A percentile compares a stretch with the other conserved stretches of the same genome.
Conservation (phyloP, 2,113 vertebrate genomes). For the Sakesphorus luctuosus region DNA sequence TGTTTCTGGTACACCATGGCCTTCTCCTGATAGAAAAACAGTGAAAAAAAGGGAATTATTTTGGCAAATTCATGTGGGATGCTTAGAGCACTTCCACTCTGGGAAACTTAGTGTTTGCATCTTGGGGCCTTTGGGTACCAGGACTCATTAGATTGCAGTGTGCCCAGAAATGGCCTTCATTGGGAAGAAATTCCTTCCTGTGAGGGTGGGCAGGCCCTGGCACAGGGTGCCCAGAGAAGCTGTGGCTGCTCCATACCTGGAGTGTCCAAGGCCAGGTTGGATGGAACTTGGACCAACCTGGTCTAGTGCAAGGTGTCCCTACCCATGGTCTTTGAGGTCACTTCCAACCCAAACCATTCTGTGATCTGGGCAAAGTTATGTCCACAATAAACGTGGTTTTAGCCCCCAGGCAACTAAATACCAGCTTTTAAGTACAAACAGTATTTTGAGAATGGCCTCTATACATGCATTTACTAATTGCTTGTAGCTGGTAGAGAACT, state of each 20-base stretch:
- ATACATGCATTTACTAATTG: accelerated
- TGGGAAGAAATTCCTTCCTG: background rate
- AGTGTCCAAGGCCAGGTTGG: background rate
- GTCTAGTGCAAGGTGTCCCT: background rate
- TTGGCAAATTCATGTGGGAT: background rate
- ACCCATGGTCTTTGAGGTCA: background rate
- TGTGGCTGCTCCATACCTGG: background rate
- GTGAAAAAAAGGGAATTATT: background rate
- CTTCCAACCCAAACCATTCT: background rate
- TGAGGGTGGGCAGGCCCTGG: accelerated
- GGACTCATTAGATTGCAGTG: accelerated
- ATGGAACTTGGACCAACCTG: accelerated
- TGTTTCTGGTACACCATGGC: background rate
- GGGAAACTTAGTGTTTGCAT: background rate
- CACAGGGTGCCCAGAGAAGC: background rate
- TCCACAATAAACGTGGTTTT: background rate
- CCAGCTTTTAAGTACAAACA: background rate
- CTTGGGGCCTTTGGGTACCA: background rate
- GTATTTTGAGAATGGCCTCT: background rate
- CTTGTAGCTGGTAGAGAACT: background rate
- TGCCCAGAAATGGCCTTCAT: background rate
- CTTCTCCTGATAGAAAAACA: background rate
- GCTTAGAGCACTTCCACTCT: background rate
- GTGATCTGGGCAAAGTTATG: background rate
- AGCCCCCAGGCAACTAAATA: background rate